Conservation (phyloP, 2,797 vertebrate genomes). For the Anniella stebbinsi region DNA sequence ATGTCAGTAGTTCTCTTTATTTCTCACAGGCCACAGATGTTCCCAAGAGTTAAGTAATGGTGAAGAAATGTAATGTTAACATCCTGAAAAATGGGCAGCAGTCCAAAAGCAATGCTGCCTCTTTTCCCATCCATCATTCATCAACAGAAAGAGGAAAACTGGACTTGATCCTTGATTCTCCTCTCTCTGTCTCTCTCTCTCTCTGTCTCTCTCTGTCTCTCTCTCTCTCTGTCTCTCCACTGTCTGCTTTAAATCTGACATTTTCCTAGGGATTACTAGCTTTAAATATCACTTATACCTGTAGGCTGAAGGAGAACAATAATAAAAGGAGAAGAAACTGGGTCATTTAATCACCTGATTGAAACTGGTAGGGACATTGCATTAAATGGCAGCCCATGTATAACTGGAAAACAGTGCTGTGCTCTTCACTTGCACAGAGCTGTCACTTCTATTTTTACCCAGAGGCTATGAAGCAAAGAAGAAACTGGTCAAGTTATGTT, state of each 20-base stretch:
- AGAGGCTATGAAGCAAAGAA: slow-evolving; percentile 40
- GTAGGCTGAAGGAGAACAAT: slow-evolving; percentile 21
- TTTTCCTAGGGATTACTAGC: slow-evolving; percentile 36
- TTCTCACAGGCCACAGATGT: not conserved
- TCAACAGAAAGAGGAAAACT: not conserved
- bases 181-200: not conserved
- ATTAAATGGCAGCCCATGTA: slow-evolving; percentile 43
- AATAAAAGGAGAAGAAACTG: slow-evolving; percentile 48
- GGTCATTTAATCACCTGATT: slow-evolving; percentile 62
- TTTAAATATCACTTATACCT: slow-evolving; percentile 47
- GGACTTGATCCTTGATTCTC: not conserved
- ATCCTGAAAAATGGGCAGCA: rapidly evolving
- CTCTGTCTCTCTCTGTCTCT: slow-evolving; percentile 14
- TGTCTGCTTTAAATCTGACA: slow-evolving; percentile 44
- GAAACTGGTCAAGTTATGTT: slow-evolving; percentile 25
- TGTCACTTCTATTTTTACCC: slow-evolving; percentile 24
- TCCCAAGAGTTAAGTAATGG: not conserved
- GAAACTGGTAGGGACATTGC: slow-evolving; percentile 51
- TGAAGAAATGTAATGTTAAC: not conserved
- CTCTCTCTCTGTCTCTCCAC: no score
- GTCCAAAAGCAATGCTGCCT: not conserved
- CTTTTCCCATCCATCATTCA: not conserved
- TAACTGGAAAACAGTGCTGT: slow-evolving; percentile 54
- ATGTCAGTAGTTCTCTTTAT: not conserved
- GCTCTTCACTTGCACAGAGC: not conserved